Evolutionary conservation across 2,797 vertebrate genomes (phyloP).

Genomic region (Poecilia gillii): DNA sequence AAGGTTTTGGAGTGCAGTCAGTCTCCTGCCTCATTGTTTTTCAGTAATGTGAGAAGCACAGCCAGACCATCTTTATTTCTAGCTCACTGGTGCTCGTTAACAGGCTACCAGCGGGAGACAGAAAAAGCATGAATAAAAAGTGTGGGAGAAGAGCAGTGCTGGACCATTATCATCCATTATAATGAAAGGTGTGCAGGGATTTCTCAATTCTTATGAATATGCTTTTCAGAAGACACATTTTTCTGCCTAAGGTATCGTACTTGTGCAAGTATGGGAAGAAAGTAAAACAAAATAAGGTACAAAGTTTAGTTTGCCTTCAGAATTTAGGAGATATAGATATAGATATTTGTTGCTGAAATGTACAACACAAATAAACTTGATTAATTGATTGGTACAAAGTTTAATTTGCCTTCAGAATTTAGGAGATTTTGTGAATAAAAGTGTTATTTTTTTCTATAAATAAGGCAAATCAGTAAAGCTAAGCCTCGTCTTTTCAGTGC

Average conservation of each 20-base stretch:
- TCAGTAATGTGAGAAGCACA: not conserved
- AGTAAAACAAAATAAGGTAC: not conserved
- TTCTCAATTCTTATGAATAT: not conserved
- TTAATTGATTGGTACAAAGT: not conserved
- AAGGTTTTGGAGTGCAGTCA: not conserved
- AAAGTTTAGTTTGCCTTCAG: not conserved
- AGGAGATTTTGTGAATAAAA: not conserved
- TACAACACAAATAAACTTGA: too few species aligned
- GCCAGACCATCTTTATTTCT: constrained; percentile 1
- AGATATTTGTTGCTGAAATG: too few species aligned
- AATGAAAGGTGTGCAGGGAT: not conserved
- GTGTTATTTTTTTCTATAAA: not conserved
- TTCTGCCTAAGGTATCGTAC: not conserved
- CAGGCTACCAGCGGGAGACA: not conserved
- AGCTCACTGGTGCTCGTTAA: constrained; percentile 9
- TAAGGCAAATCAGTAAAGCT: not conserved
- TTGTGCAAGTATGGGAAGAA: not conserved
- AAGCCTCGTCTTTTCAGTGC: not conserved
- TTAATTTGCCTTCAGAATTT: not conserved
- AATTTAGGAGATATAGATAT: too few species aligned
- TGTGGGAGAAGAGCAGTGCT: not conserved
- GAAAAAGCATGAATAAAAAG: not conserved
- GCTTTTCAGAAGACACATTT: not conserved
- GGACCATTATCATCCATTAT: not conserved
- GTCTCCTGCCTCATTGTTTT: not conserved